These are phyloP conservation scores for Podarcis muralis DNA, from an alignment of 2,113 vertebrate species.

Conservation along the genomic window DNA sequence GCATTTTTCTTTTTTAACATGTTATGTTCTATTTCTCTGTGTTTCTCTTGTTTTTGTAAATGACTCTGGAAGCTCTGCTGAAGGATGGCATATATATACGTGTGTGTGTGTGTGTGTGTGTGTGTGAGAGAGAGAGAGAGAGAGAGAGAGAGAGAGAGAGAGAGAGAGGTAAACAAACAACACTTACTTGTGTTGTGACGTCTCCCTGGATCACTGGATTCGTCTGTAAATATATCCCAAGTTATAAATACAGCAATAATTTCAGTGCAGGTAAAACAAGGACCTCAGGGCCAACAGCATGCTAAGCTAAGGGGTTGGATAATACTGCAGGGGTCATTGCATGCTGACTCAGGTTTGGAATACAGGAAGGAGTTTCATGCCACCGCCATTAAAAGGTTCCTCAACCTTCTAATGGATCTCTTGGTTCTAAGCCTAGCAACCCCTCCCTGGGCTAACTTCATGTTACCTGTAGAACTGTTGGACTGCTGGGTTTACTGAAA, in stretches of 20 bases:
- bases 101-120: too few relatives aligned
- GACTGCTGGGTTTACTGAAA: background rate
- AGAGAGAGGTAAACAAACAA: background rate
- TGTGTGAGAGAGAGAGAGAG: too few relatives aligned
- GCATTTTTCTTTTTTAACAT: background rate
- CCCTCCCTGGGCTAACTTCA: background rate
- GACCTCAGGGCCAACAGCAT: conserved; percentile 18
- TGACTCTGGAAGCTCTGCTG: background rate
- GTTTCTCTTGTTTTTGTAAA: background rate
- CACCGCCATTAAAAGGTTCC: background rate
- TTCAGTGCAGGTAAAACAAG: background rate
- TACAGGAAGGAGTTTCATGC: background rate
- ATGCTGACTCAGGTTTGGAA: conserved; percentile 6
- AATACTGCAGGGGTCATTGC: background rate
- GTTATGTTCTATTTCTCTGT: background rate
- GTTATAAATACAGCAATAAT: background rate
- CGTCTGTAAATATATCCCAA: conserved; percentile 19
- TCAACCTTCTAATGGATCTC: background rate
- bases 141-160: too few relatives aligned
- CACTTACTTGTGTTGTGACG: background rate
- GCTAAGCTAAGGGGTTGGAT: conserved; percentile 5
- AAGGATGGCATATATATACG: background rate
- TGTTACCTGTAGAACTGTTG: background rate
- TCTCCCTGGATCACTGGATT: background rate
- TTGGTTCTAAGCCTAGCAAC: background rate